Conservation (phyloP, 2,888 invertebrate genomes). For the Agrenia bidenticulata region DNA sequence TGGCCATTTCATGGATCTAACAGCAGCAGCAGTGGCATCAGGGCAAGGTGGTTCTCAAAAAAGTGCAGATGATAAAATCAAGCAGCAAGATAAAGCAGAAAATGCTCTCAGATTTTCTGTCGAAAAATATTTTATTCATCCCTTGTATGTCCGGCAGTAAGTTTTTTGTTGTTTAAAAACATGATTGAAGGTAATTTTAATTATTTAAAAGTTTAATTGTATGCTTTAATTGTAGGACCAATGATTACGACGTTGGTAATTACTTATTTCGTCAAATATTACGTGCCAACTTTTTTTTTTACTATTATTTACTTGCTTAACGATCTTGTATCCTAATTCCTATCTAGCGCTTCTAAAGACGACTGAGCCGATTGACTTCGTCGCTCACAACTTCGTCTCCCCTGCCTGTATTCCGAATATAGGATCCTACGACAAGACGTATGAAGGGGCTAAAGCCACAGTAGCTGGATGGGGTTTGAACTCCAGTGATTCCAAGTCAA, state of each 20-base stretch:
- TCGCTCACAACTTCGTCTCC: conserved; percentile 10
- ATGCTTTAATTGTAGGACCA: conserved; percentile 28
- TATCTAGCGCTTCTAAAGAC: conserved; percentile 33
- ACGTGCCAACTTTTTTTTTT: too few relatives aligned
- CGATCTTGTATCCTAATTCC: too few relatives aligned
- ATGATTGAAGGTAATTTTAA: background rate
- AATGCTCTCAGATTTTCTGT: conserved; percentile 33
- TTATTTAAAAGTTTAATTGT: background rate
- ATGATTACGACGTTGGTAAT: conserved; percentile 40
- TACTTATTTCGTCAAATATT: too few relatives aligned
- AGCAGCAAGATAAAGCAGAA: conserved; percentile 24
- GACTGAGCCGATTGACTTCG: conserved; percentile 37
- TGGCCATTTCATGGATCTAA: conserved; percentile 40
- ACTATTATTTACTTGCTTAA: too few relatives aligned
- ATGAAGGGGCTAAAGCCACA: conserved; percentile 27
- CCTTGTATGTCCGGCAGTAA: conserved; percentile 43
- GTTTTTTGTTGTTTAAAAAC: background rate
- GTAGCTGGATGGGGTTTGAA: conserved; percentile 47
- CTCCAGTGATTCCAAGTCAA: conserved; percentile 24
- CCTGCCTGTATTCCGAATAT: conserved; percentile 37
- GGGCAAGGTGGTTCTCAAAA: conserved; percentile 15
- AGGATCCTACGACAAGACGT: conserved; percentile 23
- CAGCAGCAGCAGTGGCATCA: conserved; percentile 23
- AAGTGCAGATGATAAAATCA: background rate
- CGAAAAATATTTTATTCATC: conserved; percentile 44